Evolutionary conservation across 2,113 vertebrate genomes (phyloP), one percentile per base, ranked within the genome.

Genomic region (Rhinoptilus africanus): DNA sequence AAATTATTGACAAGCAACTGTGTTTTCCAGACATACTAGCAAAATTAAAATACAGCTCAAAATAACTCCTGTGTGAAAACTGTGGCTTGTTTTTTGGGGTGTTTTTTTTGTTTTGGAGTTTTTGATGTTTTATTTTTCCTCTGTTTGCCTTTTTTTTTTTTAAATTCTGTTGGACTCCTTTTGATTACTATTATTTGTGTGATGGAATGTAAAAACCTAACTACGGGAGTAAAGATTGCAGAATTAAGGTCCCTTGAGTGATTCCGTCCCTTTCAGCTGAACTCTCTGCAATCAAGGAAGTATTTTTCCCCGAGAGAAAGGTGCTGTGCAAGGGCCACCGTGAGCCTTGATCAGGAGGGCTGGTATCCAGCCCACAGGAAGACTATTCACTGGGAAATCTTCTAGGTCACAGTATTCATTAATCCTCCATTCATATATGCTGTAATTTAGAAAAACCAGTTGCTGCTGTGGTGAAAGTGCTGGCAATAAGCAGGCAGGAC

Each of bases 341-440:
- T 0, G 0, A 79, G 51, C 69, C 43, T 56, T 22, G 28, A 10
- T 26, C 26, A 3, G 0, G 3, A 69, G 37, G 22, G 27, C 35
- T 19, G 32, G 14, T 50, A 11, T 16, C 19, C 56, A 90, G 50
- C 54, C 20, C 0, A 4, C 28, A 79, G 62, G 19, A 67, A 24
- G 21, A 11, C 26, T 6, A 28, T 26, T 88, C 37, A 21, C 35
- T 5, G 13, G 30, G 30, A 82, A 56, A n/a, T 10, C 39, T 78
- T 20, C 64, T 48, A 4, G 14, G 14, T 63, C 51, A 22, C 14
- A 30, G 41, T 23, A n/a, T 7, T 47, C 5, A 12, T 43, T 93
- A 41, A 79, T 39, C 45, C 48, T 85, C 43, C 43, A 21, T n/a
- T 66, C 34, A 41, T 32, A n/a, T 6, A 9, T 11, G 16, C n/a